A percentile compares a stretch with the other conserved stretches of the same genome.
These are phyloP conservation scores for Drosophila incognita DNA, from an alignment of 2,888 invertebrate species.

Conservation along the genomic window DNA sequence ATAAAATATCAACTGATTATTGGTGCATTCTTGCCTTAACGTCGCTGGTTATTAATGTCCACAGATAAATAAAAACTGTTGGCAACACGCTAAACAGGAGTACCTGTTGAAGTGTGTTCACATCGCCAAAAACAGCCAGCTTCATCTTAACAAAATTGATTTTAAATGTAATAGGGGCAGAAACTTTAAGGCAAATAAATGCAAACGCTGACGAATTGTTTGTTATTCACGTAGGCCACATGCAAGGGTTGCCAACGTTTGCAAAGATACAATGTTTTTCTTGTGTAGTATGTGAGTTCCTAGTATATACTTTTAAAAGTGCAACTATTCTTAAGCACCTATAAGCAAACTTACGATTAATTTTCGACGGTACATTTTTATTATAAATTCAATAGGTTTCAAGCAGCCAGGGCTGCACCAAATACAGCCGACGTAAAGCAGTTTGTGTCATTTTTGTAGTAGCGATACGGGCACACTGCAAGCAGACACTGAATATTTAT, in stretches of 20 bases:
- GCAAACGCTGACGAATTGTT: slow-evolving; percentile 50
- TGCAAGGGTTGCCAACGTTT: slow-evolving; percentile 33
- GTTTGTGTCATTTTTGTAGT: slow-evolving; percentile 30
- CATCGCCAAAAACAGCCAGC: slow-evolving; percentile 61
- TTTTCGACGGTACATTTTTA: background rate
- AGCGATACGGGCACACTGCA: slow-evolving; percentile 27
- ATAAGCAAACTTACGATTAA: background rate
- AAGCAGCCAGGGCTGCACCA: background rate
- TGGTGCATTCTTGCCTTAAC: slow-evolving; percentile 60
- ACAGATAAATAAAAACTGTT: slow-evolving; percentile 79
- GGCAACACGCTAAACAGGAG: slow-evolving; percentile 77
- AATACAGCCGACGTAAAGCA: background rate
- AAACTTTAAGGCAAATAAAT: background rate
- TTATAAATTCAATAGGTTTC: background rate
- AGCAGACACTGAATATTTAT: slow-evolving; percentile 25
- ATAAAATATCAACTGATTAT: background rate
- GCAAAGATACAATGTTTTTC: background rate
- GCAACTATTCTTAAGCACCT: too few relatives aligned
- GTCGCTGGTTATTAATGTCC: slow-evolving; percentile 80
- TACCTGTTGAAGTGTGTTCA: slow-evolving; percentile 67
- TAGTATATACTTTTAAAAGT: background rate
- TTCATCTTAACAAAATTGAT: slow-evolving; percentile 52
- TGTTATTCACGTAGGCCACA: slow-evolving; percentile 58
- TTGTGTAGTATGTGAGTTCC: background rate
- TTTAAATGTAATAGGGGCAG: background rate